Percentiles rank a stretch among this genome's conserved stretches.
Conservation (phyloP, 1,140 invertebrate species). For the Ruditapes philippinarum region DNA sequence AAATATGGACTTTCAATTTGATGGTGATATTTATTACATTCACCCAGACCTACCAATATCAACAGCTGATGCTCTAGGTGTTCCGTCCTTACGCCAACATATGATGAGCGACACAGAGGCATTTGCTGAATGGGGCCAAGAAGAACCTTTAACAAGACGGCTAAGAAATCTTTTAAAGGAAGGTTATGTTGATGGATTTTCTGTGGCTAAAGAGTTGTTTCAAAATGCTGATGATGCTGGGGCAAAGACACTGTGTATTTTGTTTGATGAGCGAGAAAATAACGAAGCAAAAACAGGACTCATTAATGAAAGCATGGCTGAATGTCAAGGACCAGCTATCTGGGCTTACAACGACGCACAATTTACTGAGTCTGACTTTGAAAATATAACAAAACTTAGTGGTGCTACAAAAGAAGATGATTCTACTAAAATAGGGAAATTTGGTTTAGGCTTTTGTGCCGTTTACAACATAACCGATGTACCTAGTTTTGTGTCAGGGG, state of each 20-base stretch:
- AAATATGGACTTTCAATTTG: constrained; percentile 34
- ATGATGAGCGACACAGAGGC: constrained; percentile 44
- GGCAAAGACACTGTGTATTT: constrained; percentile 86
- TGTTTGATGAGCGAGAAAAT: constrained; percentile 83
- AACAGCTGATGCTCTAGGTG: constrained; percentile 34
- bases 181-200: constrained; percentile 80
- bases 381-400: constrained; percentile 80
- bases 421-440: constrained; percentile 80
- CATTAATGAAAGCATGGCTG: constrained; percentile 77
- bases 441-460: constrained; percentile 85
- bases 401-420: constrained; percentile 81
- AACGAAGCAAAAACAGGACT: constrained; percentile 71
- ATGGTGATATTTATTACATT: constrained; percentile 42
- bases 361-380: constrained; percentile 81
- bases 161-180: constrained; percentile 73
- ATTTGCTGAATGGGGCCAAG: constrained; percentile 73
- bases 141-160: constrained; percentile 77
- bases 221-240: constrained; percentile 86
- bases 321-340: constrained; percentile 82
- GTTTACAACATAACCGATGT: constrained; percentile 86
- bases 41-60: constrained; percentile 24
- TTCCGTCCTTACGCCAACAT: constrained; percentile 61
- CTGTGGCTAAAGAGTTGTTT: constrained; percentile 83
- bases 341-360: constrained; percentile 82
- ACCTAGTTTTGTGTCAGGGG: constrained; percentile 82